phyloP scores from a whole-genome alignment of 2,888 invertebrate genomes.

The Cinara cedri region DNA sequence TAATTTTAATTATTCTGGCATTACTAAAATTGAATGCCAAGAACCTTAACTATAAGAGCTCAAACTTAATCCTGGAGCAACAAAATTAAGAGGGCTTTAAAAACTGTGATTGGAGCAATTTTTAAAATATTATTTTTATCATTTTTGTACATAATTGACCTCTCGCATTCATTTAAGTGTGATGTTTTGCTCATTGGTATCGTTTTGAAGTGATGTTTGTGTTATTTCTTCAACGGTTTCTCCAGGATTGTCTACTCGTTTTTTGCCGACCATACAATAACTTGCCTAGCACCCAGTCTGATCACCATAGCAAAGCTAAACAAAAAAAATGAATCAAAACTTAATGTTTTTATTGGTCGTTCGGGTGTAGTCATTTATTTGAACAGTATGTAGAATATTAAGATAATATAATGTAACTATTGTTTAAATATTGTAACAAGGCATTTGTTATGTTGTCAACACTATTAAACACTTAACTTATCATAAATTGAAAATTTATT shows the following conservation, averaged over 20 bases:
- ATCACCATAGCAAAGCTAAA: constrained; percentile 63
- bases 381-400: too few species aligned
- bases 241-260: constrained; percentile 53
- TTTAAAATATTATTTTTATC: neutral
- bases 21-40: neutral
- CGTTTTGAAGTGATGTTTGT: constrained; percentile 36
- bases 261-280: constrained; percentile 55
- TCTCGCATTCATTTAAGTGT: neutral
- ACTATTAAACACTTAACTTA: too few species aligned
- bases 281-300: constrained; percentile 60
- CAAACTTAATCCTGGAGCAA: constrained; percentile 37
- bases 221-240: constrained; percentile 15
- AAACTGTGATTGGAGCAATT: neutral
- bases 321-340: constrained; percentile 49
- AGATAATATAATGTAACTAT: too few species aligned
- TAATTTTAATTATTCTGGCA: neutral
- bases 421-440: too few species aligned
- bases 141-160: neutral
- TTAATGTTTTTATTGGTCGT: too few species aligned
- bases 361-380: too few species aligned
- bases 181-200: neutral
- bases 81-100: neutral
- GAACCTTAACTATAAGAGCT: neutral
- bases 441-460: too few species aligned
- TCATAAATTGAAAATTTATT: too few species aligned